These are phyloP conservation scores for Folsomia manolachei DNA, from an alignment of 2,888 invertebrate genomes.

Conservation along the genomic window DNA sequence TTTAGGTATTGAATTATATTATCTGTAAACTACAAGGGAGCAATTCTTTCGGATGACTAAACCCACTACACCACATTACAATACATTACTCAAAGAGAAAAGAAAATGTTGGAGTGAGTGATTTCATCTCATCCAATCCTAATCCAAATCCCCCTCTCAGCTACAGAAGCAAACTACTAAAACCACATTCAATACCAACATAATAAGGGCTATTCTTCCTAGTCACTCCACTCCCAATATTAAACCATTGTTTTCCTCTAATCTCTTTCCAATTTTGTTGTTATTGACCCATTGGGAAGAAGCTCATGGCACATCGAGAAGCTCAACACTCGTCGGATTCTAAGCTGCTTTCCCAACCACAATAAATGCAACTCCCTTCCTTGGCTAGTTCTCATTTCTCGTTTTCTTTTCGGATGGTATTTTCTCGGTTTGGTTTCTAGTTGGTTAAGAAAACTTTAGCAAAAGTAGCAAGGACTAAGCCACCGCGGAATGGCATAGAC, in stretches of 20 bases:
- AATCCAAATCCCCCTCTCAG: neutral
- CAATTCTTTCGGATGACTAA: neutral
- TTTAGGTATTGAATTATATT: no score
- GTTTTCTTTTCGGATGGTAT: no score
- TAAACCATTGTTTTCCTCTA: conserved; percentile 9
- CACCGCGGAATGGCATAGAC: neutral
- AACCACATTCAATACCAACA: no score
- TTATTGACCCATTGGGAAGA: neutral
- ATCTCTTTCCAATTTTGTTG: conserved; percentile 15
- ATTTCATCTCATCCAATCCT: neutral
- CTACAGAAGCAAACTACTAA: no score
- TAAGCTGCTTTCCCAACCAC: neutral
- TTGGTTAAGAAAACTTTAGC: no score
- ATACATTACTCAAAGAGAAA: neutral
- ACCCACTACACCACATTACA: neutral
- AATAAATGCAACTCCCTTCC: no score
- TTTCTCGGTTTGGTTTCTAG: no score
- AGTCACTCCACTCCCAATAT: neutral
- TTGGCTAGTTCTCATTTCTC: no score
- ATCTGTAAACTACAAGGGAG: no score
- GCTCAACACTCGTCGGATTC: neutral
- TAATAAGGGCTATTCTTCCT: no score
- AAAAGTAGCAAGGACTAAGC: no score
- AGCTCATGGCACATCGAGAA: neutral
- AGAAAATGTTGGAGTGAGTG: neutral